phyloP scores from a whole-genome alignment of 2,113 vertebrate species.

The Calidris pygmaea region DNA sequence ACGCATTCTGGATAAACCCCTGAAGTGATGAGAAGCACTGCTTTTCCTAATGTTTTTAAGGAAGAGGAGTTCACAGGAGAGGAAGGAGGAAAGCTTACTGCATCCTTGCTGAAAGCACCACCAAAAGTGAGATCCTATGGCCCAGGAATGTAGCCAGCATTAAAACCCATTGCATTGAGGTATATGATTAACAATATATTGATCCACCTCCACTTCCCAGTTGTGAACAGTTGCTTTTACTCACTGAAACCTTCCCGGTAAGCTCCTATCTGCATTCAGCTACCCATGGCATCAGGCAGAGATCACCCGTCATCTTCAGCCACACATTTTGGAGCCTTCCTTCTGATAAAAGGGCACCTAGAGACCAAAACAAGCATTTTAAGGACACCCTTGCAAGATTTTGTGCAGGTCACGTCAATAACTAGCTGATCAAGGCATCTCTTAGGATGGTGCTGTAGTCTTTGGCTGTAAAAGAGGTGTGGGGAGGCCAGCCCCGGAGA shows the following conservation, averaged over 20 bases:
- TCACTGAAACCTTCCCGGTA: not conserved
- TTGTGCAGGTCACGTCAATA: not conserved
- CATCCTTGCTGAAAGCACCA: not conserved
- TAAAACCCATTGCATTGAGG: not conserved
- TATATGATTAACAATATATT: fast-evolving
- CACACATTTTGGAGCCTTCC: not conserved
- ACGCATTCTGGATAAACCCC: not conserved
- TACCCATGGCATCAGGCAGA: not conserved
- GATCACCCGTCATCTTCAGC: not conserved
- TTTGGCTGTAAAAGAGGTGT: not conserved
- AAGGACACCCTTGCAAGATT: not conserved
- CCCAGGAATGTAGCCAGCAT: not conserved
- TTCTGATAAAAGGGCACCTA: not conserved
- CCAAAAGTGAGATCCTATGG: not conserved
- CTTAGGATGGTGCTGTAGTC: not conserved
- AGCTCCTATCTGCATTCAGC: not conserved
- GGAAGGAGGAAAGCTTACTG: not conserved
- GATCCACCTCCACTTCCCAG: not conserved
- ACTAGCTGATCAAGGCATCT: not conserved
- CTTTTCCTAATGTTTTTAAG: not conserved
- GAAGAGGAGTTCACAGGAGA: not conserved
- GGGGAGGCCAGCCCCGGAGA: not conserved
- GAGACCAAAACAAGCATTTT: not conserved
- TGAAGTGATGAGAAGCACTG: not conserved
- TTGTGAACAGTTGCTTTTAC: not conserved